Percentiles rank a stretch among this genome's conserved stretches.
Evolutionary conservation across 2,888 invertebrate species (phyloP).

Genomic region (Steinernema hermaphroditum): DNA sequence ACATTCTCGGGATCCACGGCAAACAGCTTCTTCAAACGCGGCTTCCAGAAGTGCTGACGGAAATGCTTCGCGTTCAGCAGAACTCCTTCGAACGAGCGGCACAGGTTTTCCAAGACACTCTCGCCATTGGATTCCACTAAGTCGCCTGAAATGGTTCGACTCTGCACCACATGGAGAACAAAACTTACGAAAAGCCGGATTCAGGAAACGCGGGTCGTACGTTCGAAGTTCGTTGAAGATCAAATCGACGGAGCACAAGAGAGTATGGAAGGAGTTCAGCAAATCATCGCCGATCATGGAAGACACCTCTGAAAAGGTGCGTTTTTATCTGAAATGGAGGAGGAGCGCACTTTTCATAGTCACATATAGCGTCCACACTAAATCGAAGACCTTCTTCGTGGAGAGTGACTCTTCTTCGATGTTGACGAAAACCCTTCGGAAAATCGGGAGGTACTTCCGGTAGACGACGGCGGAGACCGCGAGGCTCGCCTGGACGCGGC

Average conservation of each 20-base stretch:
- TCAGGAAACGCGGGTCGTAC: constrained; percentile 44
- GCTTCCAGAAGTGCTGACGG: constrained; percentile 80
- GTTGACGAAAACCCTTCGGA: constrained; percentile 79
- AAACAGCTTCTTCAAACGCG: constrained; percentile 31
- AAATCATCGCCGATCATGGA: constrained; percentile 79
- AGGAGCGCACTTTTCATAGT: constrained; percentile 40
- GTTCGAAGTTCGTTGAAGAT: constrained; percentile 82
- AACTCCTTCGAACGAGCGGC: constrained; percentile 80
- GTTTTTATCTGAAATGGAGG: not conserved
- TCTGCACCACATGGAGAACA: not conserved
- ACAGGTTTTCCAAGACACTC: constrained; percentile 73
- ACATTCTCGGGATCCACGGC: not conserved
- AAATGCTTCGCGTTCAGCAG: constrained; percentile 86
- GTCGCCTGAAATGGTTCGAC: constrained; percentile 1
- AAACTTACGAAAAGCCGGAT: constrained; percentile 46
- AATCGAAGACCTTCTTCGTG: constrained; percentile 49
- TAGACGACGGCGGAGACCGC: constrained; percentile 90
- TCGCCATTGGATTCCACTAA: constrained; percentile 29
- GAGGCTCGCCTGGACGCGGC: constrained; percentile 82
- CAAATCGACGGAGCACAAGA: constrained; percentile 87
- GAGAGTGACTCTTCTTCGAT: constrained; percentile 28
- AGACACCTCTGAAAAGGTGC: constrained; percentile 1
- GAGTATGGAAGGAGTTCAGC: constrained; percentile 87
- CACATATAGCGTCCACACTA: constrained; percentile 47
- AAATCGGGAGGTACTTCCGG: constrained; percentile 86